Base-by-base conservation (phyloP, 2,888 invertebrate genomes). In the Pandemis cinnamomeana region DNA sequence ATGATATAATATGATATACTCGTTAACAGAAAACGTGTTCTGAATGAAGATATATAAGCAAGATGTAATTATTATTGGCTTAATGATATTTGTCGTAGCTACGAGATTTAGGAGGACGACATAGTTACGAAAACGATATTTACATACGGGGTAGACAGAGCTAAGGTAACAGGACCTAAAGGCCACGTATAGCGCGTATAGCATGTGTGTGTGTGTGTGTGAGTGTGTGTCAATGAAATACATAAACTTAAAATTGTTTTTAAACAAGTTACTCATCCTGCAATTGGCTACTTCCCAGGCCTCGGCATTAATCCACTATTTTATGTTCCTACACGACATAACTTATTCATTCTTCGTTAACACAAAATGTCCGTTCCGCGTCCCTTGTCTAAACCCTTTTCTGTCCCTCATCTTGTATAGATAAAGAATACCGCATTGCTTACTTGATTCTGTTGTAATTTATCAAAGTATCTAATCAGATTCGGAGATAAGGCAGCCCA, bases 391-490 rank as follows among this genome's bases (percentile, higher is more conserved):
- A 63, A 78, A 71, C 75, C 71, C 71, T 79, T 82, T 80, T 83
- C 78, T 83, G 82, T 78, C 74, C 77, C 80, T 80, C 83, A 86
- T 87, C 85, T 81, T 75, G 78, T 83, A 71, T 67, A 74, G 74
- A 74, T 73, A 76, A 77, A 71, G 67, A 55, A 67, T 70, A 67
- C 85, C 82, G 83, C 83, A 78, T 83, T 78, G 80, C 80, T 81
- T 84, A 86, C 87, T 89, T 86, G 83, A 81, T 85, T 82, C 83
- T 80, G 79, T 77, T 79, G 86, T 89, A 89, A 90, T 91, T 90
- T 90, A 89, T 90, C 87, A 87, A 85, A 82, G 80, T 80, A 86
- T 87, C 80, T 78, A 75, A 83, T 80, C 78, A 81, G 89, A 74
- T 74, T 53, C 51, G 44, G 20, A 67, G 71, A 90, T 89, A 89